These are phyloP conservation scores for Phasia obesa DNA, from an alignment of 2,888 invertebrate species.

Conservation along the genomic window DNA sequence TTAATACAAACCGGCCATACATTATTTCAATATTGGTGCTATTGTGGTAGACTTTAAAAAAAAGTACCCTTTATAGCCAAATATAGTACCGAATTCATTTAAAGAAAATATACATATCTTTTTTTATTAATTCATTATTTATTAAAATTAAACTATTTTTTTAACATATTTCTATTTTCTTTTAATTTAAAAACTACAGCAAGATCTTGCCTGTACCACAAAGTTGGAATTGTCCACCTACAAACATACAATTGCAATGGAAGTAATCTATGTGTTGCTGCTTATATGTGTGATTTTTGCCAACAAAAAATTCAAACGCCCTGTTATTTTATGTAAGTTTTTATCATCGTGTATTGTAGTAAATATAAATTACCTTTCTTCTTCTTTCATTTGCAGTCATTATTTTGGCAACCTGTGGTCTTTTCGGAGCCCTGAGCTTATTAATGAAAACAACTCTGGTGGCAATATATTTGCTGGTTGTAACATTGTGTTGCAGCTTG, in stretches of 20 bases:
- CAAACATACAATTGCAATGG: constrained; percentile 75
- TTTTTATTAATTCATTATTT: not conserved
- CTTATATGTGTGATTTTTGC: constrained; percentile 73
- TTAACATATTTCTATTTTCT: not conserved
- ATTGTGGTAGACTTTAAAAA: too few relatives aligned
- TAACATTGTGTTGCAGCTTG: constrained; percentile 74
- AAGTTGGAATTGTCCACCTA: constrained; percentile 76
- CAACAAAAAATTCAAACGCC: constrained; percentile 74
- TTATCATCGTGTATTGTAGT: not conserved
- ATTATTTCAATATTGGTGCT: too few relatives aligned
- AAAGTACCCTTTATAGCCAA: too few relatives aligned
- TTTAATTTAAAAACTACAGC: constrained; percentile 12
- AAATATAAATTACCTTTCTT: not conserved
- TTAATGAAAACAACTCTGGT: constrained; percentile 72
- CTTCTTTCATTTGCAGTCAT: constrained; percentile 60
- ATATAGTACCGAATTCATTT: too few relatives aligned
- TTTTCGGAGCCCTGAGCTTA: constrained; percentile 72
- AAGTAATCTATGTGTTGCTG: constrained; percentile 74
- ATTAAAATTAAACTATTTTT: not conserved
- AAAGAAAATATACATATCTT: too few relatives aligned
- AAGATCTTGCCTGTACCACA: constrained; percentile 68
- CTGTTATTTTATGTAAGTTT: constrained; percentile 74
- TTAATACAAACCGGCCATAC: too few relatives aligned
- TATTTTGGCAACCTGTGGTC: constrained; percentile 72
- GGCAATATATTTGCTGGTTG: constrained; percentile 74